phyloP scores from a whole-genome alignment of 2,888 invertebrate species.

The Dastarcus helophoroides region DNA sequence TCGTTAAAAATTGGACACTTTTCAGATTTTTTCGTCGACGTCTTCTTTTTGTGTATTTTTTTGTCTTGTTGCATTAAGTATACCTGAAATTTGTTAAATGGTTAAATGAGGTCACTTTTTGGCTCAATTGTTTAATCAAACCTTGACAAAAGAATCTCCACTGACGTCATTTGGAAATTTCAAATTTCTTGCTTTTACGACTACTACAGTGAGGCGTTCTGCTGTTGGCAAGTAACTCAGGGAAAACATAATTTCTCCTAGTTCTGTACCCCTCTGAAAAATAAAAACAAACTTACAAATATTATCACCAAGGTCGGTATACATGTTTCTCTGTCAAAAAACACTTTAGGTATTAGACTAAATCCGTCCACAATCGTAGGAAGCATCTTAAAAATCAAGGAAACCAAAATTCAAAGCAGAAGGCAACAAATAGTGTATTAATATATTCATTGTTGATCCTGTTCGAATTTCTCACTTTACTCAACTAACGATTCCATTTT shows the following conservation, averaged over 20 bases:
- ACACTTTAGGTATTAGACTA: too few species aligned
- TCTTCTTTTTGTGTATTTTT: constrained; percentile 72
- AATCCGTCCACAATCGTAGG: too few species aligned
- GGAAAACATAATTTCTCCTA: constrained; percentile 73
- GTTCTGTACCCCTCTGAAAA: constrained; percentile 49
- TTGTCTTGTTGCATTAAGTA: constrained; percentile 70
- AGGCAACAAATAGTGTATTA: too few species aligned
- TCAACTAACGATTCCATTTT: too few species aligned
- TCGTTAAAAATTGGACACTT: constrained; percentile 72
- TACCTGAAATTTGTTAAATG: constrained; percentile 39
- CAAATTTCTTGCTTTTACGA: constrained; percentile 66
- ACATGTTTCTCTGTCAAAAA: too few species aligned
- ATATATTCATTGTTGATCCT: too few species aligned
- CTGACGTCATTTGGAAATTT: constrained; percentile 43
- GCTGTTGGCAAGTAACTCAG: constrained; percentile 73
- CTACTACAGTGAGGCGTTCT: constrained; percentile 63
- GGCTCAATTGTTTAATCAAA: constrained; percentile 23
- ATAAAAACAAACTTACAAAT: too few species aligned
- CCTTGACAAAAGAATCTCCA: constrained; percentile 69
- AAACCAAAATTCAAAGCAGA: too few species aligned
- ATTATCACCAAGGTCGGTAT: too few species aligned
- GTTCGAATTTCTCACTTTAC: too few species aligned
- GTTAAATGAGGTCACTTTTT: constrained; percentile 1
- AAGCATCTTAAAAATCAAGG: too few species aligned
- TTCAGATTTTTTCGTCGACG: constrained; percentile 62